These are phyloP conservation scores for Leucophenga maculata DNA, from an alignment of 2,888 invertebrate species.

Conservation along the genomic window DNA sequence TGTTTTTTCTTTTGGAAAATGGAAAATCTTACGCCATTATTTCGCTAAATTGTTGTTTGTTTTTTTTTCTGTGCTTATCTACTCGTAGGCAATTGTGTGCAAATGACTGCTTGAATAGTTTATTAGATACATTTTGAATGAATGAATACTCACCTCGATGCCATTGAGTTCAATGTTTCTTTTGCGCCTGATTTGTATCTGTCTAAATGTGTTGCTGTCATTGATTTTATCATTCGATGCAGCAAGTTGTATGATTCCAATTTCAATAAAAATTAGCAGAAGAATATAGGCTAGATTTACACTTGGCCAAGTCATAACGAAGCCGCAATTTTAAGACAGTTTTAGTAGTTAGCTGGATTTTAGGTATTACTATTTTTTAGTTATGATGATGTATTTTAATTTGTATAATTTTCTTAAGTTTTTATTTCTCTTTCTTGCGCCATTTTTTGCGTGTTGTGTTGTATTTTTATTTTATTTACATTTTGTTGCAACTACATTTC, in stretches of 20 bases:
- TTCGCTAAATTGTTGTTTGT: background rate
- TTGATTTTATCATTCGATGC: constrained; percentile 14
- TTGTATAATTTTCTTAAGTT: constrained; percentile 4
- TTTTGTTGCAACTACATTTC: constrained; percentile 3
- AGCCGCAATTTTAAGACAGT: constrained; percentile 14
- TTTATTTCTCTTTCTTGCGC: constrained; percentile 2
- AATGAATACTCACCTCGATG: constrained; percentile 67
- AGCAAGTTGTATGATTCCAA: constrained; percentile 41
- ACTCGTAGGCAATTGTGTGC: background rate
- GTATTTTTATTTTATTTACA: constrained; percentile 15
- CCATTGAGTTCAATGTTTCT: constrained; percentile 67
- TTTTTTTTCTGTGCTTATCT: background rate
- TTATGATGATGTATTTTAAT: background rate
- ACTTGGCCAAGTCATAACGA: constrained; percentile 50
- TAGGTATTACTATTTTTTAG: background rate
- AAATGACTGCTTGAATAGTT: constrained; percentile 1
- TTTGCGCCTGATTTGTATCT: constrained; percentile 68
- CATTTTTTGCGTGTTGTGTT: constrained; percentile 4
- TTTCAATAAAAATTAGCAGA: constrained; percentile 50
- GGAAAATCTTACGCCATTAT: constrained; percentile 12
- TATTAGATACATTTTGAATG: constrained; percentile 1
- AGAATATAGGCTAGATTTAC: constrained; percentile 48
- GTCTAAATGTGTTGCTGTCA: constrained; percentile 45
- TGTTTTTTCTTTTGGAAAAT: constrained; percentile 19
- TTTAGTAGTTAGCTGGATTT: constrained; percentile 8